A percentile compares a stretch with the other conserved stretches of the same genome.
Evolutionary conservation across 2,797 vertebrate species (phyloP).

Genomic region (Acipenser transmontanus): DNA sequence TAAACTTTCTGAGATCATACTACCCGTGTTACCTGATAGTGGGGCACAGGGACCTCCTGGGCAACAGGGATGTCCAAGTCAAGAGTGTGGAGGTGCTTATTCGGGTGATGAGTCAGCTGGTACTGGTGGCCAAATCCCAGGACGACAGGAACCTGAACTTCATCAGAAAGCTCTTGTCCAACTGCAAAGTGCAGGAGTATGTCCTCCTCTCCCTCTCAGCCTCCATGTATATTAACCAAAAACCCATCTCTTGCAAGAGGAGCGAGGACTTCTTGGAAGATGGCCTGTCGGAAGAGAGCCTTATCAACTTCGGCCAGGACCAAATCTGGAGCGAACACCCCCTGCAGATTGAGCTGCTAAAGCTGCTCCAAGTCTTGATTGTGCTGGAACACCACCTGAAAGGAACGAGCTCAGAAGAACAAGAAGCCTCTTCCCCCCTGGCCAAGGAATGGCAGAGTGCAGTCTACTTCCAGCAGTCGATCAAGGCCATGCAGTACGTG

Average conservation of each 20-base stretch:
- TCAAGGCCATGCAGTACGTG: slow-evolving; percentile 80
- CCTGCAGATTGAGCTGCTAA: slow-evolving; percentile 86
- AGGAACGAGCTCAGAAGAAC: slow-evolving; percentile 47
- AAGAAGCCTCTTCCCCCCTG: slow-evolving; percentile 58
- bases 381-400: slow-evolving; percentile 79
- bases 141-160: slow-evolving; percentile 48
- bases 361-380: slow-evolving; percentile 85
- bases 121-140: slow-evolving; percentile 46
- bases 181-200: slow-evolving; percentile 82
- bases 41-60: slow-evolving; percentile 72
- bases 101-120: slow-evolving; percentile 70
- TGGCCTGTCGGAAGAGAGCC: slow-evolving; percentile 71
- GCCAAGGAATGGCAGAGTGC: slow-evolving; percentile 87
- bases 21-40: slow-evolving; percentile 79
- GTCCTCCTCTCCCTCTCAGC: slow-evolving; percentile 81
- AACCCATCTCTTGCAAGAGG: slow-evolving; percentile 35
- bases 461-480: slow-evolving; percentile 85
- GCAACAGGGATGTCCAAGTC: slow-evolving; percentile 90
- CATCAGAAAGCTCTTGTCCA: slow-evolving; percentile 64
- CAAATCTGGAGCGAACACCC: slow-evolving; percentile 82
- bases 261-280: slow-evolving; percentile 37
- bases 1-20: slow-evolving; percentile 83
- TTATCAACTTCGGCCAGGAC: slow-evolving; percentile 72
- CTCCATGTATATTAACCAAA: slow-evolving; percentile 85
- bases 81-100: slow-evolving; percentile 91